Conservation (phyloP, 2,888 invertebrate species). For the Hoplodrina blanda region DNA sequence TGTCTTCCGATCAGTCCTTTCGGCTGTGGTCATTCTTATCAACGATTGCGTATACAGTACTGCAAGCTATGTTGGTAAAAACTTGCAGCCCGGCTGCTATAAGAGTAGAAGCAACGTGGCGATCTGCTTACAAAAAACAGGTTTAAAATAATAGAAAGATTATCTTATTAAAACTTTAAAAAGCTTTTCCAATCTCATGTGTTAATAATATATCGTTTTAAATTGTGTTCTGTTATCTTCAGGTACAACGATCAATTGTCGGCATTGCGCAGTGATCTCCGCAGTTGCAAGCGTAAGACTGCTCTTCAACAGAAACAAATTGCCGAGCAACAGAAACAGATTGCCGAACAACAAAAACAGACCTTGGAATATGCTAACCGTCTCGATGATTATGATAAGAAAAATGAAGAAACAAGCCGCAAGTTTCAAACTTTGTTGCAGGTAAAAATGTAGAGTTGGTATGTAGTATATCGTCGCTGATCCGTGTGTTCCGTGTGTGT, state of each 20-base stretch:
- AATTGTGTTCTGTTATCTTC: conserved; percentile 25
- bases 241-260: conserved; percentile 96
- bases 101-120: too few relatives aligned
- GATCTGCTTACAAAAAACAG: too few relatives aligned
- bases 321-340: conserved; percentile 93
- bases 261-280: conserved; percentile 94
- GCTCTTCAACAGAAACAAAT: conserved; percentile 96
- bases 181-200: not conserved
- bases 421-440: conserved; percentile 97
- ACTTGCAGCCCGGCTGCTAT: too few relatives aligned
- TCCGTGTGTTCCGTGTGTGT: conserved; percentile 2
- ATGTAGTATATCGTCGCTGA: conserved; percentile 29
- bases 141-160: too few relatives aligned
- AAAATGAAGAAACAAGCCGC: conserved; percentile 96
- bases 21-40: not conserved
- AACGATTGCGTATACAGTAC: not conserved
- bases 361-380: conserved; percentile 95
- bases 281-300: conserved; percentile 95
- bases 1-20: not conserved
- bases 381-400: conserved; percentile 97
- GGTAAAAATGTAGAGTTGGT: conserved; percentile 80
- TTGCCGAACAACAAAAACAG: conserved; percentile 94
- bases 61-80: not conserved
- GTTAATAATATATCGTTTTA: not conserved
- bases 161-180: too few relatives aligned